Evolutionary conservation across 2,888 invertebrate genomes (phyloP), one percentile per base, ranked within the genome.

Genomic region (Agriopis marginaria): DNA sequence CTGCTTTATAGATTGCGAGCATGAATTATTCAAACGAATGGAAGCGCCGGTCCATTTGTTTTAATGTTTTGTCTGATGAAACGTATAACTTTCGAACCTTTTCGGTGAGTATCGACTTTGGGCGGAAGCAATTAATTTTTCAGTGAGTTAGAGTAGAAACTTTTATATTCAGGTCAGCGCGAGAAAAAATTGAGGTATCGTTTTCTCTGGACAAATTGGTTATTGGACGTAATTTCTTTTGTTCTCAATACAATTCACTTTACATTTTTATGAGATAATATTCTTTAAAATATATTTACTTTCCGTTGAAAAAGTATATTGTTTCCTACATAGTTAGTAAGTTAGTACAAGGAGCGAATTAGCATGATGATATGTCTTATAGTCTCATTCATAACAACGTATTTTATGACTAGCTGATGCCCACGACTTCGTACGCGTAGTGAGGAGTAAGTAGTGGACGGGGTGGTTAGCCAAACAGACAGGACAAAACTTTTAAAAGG

Each of bases 21-120:
- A 93, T 93, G 93, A 93, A 94, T 93, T 86, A 93, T 94, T 93
- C 93, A 94, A 86, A 86, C 84, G 85, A 89, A 89, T 89, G 89
- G 89, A 83, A 87, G 86, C 86, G 86, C 82, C 83, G 81, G 85
- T 85, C 89, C 90, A 89, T 92, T 91, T 90, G 86, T 90, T 91
- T 90, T 90, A 90, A 92, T 92, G 89, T 88, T 86, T 83, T 79
- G 83, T 82, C 83, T 89, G 89, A 90, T 89, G 87, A 89, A 88
- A 88, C 86, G 85, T 82, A 86, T 83, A 85, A 83, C 80, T 85
- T 84, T 79, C 74, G 71, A 69, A 71, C 74, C 66, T 75, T 75
- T 75, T 73, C 69, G 66, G 68, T 32, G 62, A 50, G 54, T 56
- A 70, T 75, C 69, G 72, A 73, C 60, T 71, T 66, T 71, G 49